Base-by-base conservation (phyloP, 2,797 vertebrate species). In the Varecia variegata region DNA sequence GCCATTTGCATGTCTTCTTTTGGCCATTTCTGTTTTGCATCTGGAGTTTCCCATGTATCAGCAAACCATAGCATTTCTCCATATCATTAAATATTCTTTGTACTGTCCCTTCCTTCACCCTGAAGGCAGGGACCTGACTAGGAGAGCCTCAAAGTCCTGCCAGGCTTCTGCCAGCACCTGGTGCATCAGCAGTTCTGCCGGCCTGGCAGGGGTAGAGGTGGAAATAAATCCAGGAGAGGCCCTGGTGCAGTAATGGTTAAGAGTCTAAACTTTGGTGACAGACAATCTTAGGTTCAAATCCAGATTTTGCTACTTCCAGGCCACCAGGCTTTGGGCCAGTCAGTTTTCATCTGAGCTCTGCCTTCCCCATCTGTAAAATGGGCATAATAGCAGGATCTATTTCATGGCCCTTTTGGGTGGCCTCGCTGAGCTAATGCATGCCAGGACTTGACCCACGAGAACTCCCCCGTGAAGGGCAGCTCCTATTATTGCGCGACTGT, bases 301-400 rank as follows among this genome's bases (percentile, higher is more conserved):
- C 50, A 88, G 56, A 95, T 95, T 86, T 95, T 86, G 54, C 91
- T 30, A 71, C 56, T 94, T 89, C 30, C 30, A 67, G 65, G 79
- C n/a, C 83, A 27, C 76, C 15, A 68, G 62, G 58, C 12, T 50
- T 89, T 94, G 32, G 43, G 15, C 30, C 7, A 21, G n/a, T 81
- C n/a, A 35, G 43, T 92, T 93, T 38, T n/a, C 93, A 38, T 92
- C 38, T 86, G 45, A 94, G 13, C 10, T 15, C 67, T 84, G 11
- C 62, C 47, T 89, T 94, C 40, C 40, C 35, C 40, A 83, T 93
- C 40, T 70, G 43, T 68, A 80, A 86, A 73, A 84, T 83, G 74
- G 74, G 77, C 38, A 89, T 67, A 54, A 73, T 17, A 35, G 27
- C 67, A 62, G 52, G 47, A 71, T 91, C 54, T n/a, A 30, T 30